Evolutionary conservation across 2,797 vertebrate species (phyloP), one percentile per base, ranked within the genome.

Genomic region (Mastacembelus armatus): DNA sequence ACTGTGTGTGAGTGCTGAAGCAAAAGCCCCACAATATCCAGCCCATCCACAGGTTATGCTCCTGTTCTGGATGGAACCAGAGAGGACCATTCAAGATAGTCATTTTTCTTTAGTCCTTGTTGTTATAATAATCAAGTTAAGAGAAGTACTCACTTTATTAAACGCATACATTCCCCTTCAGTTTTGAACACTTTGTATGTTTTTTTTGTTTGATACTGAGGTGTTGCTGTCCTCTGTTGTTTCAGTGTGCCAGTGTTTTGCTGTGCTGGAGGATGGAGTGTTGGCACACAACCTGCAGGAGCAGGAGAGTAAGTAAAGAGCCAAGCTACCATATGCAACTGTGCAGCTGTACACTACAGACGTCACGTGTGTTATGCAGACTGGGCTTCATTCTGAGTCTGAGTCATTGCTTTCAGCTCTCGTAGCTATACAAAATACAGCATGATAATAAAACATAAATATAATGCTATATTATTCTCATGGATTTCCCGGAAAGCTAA

Each of bases 221-320:
- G 16, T 56, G 48, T 16, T 75, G 33, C 30, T 80, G 51, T 67
- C 51, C 44, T 88, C 47, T 65, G 44, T 83, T 76, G 29, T 90
- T 83, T 36, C 84, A 94, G 88, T 93, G 74, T 89, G 91, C 59
- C 91, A 93, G 78, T 90, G 88, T 71, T 94, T 95, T 74, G 83
- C 92, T 8, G 39, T 95, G 36, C 85, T 94, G 79, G 94, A 95
- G 84, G 93, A 92, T 50, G 89, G 89, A 32, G 92, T 61, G 0
- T 60, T 94, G 67, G 95, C 94, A 71, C 88, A 88, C 80, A 93
- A 76, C 77, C 85, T 95, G 27, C 93, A 95, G 83, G 91, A 95
- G 57, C 92, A 93, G 78, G 93, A 96, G 86, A 92, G 90, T 93
- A 85, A 95, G 92, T 89, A 49, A 77, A 70, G 27, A 22, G 24